Evolutionary conservation across 2,888 invertebrate genomes (phyloP), one percentile per base, ranked within the genome.

Genomic region (Fragum fragum): DNA sequence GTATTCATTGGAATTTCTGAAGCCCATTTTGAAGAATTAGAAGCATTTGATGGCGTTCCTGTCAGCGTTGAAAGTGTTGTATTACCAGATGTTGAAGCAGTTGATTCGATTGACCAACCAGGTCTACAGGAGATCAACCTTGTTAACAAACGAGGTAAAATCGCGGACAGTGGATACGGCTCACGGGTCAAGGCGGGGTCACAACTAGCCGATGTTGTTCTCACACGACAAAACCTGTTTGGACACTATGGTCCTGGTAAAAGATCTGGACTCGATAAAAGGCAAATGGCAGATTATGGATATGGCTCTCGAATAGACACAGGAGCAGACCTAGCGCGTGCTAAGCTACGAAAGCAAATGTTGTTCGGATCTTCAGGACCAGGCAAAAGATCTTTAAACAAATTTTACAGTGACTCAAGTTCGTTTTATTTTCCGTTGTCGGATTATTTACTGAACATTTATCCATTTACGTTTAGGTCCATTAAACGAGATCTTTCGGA

Each of bases 141-240:
- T 21, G 9, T 29, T 66, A 14, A n/a, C 39, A 42, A 42, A 23
- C 66, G 66, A 21, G 42, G 42, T 21, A 32, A 23, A n/a, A 66
- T 42, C 32, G 23, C 42, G 21, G 66, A 66, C 42, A 66, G 26
- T 42, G 66, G 66, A 21, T 66, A 66, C 26, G 66, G 66, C 1
- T 66, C 66, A 39, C 66, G 66, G 9, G 66, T 66, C 0, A 42
- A 23, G 23, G 42, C 66, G n/a, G 66, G 66, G 42, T 66, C 66
- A 2, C 66, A 42, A n/a, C 5, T 66, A 16, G 66, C 66, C 6
- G 42, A 42, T n/a, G 66, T 36, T 23, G 42, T 29, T 1, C 66
- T 66, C 11, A 42, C 42, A 14, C 39, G 21, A 42, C 39, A 42
- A 5, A 66, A 66, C 11, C 21, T 66, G n/a, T 66, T 42, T 42